Evolutionary conservation across 37 sponge, comb jelly and placozoan genomes (phyloP).

Genomic region (Tethya wilhelma): DNA sequence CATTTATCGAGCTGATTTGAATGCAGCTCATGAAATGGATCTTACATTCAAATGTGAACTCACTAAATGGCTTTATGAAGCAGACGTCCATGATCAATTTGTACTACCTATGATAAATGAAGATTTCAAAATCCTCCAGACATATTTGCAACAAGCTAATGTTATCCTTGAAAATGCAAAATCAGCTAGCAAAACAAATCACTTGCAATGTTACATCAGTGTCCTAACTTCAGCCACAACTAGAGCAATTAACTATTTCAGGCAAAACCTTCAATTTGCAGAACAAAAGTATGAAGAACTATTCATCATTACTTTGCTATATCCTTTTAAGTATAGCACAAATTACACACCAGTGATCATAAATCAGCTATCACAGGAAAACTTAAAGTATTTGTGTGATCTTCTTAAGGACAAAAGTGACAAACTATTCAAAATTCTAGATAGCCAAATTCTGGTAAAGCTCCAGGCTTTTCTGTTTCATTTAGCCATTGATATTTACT

Average conservation of each 20-base stretch:
- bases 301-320: background rate
- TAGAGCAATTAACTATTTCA: no score
- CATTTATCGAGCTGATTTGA: background rate
- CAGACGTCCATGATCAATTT: no score
- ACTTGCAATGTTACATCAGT: no score
- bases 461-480: constrained; percentile 8
- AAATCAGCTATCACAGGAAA: background rate
- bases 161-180: no score
- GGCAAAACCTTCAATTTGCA: no score
- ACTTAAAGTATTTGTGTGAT: background rate
- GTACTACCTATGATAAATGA: no score
- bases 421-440: no score
- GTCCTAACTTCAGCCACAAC: no score
- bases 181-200: no score
- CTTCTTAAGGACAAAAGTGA: background rate
- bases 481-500: background rate
- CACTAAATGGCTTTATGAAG: no score
- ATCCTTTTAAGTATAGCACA: background rate
- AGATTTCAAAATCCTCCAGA: no score
- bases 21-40: background rate
- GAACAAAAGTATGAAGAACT: constrained; percentile 18
- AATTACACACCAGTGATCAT: background rate
- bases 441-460: background rate
- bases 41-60: background rate
- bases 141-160: no score